Evolutionary conservation across 1,140 invertebrate genomes (phyloP).

Genomic region (Steinernema khuongi): DNA sequence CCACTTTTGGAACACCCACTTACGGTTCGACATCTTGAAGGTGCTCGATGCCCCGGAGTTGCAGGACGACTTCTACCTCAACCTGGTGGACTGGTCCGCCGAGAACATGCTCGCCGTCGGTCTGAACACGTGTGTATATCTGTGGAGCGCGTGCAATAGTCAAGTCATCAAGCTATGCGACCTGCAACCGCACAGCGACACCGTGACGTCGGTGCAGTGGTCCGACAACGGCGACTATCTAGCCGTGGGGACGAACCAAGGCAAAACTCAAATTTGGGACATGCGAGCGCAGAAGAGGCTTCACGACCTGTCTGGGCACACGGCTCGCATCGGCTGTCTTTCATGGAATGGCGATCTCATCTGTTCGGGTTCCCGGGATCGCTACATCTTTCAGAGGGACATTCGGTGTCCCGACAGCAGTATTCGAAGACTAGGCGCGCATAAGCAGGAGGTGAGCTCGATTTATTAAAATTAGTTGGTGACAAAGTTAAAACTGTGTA

Average conservation of each 20-base stretch:
- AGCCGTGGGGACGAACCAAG: constrained; percentile 84
- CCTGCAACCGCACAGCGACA: constrained; percentile 79
- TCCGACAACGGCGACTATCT: constrained; percentile 90
- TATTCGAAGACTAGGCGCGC: constrained; percentile 74
- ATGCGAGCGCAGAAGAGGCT: constrained; percentile 84
- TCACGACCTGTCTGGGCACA: constrained; percentile 82
- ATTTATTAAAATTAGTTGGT: neutral
- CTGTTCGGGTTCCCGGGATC: constrained; percentile 88
- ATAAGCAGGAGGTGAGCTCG: constrained; percentile 76
- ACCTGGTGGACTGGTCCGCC: constrained; percentile 97
- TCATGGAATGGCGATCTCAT: constrained; percentile 96
- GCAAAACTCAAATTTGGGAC: constrained; percentile 55
- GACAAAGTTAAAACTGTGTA: too few relatives aligned
- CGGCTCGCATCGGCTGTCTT: constrained; percentile 73
- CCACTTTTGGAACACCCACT: constrained; percentile 11
- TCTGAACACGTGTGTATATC: constrained; percentile 90
- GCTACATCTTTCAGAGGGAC: constrained; percentile 88
- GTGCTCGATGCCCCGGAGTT: constrained; percentile 94
- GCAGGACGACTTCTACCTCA: constrained; percentile 98
- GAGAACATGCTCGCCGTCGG: constrained; percentile 98
- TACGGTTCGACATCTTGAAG: constrained; percentile 69
- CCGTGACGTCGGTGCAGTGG: constrained; percentile 97
- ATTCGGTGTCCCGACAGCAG: constrained; percentile 77
- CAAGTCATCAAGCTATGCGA: constrained; percentile 95
- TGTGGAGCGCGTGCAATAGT: constrained; percentile 98